These are phyloP conservation scores for Heliconius hewitsoni DNA, from an alignment of 1,140 invertebrate species.

Conservation along the genomic window DNA sequence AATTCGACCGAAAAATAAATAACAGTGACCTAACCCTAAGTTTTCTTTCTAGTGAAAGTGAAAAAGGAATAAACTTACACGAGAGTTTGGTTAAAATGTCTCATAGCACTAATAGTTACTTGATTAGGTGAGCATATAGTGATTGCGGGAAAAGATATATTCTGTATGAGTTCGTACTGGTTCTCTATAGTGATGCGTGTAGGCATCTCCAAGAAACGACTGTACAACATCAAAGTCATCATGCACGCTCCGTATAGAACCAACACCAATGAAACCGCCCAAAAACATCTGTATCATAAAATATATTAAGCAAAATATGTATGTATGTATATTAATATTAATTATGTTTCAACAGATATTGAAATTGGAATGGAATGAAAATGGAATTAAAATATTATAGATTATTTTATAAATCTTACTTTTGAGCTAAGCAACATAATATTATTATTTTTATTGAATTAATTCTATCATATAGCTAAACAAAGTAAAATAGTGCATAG, in stretches of 20 bases:
- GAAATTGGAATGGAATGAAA: not conserved
- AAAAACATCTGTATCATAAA: slow-evolving; percentile 42
- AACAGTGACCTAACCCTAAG: too few relatives aligned
- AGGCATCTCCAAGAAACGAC: slow-evolving; percentile 61
- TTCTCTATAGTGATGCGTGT: slow-evolving; percentile 69
- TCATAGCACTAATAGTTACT: slow-evolving; percentile 52
- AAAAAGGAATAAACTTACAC: slow-evolving; percentile 51
- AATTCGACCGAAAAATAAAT: too few relatives aligned
- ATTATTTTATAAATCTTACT: too few relatives aligned
- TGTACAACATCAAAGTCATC: slow-evolving; percentile 50
- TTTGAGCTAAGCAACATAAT: too few relatives aligned
- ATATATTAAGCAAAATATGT: too few relatives aligned
- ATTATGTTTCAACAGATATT: too few relatives aligned
- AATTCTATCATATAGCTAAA: too few relatives aligned
- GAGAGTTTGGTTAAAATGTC: slow-evolving; percentile 56
- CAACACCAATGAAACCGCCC: slow-evolving; percentile 47
- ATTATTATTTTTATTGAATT: too few relatives aligned
- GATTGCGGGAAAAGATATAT: slow-evolving; percentile 58
- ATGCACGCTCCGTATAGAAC: slow-evolving; percentile 39
- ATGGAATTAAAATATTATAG: not conserved
- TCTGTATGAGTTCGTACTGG: slow-evolving; percentile 52
- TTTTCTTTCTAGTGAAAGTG: too few relatives aligned
- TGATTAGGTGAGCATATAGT: slow-evolving; percentile 68
- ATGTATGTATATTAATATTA: too few relatives aligned
- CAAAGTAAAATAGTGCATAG: too few relatives aligned